Evolutionary conservation across 1,140 invertebrate species (phyloP).

Genomic region (Diprion similis): DNA sequence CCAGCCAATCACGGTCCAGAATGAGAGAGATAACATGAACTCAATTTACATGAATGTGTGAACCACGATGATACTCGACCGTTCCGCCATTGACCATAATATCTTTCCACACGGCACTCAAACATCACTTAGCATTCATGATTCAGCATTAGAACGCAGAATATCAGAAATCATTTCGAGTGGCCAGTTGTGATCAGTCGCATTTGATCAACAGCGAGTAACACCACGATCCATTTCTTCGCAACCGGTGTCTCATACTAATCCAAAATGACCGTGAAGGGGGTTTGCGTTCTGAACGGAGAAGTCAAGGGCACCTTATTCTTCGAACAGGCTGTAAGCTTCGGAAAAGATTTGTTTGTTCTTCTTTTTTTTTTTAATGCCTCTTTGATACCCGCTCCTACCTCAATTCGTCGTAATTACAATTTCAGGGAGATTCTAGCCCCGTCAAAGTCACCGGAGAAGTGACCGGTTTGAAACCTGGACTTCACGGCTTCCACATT

Average conservation of each 20-base stretch:
- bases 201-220: neutral
- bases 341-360: conserved; percentile 14
- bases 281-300: conserved; percentile 85
- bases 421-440: conserved; percentile 55
- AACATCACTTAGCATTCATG: neutral
- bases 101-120: neutral
- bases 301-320: conserved; percentile 82
- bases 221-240: neutral
- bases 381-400: conserved; percentile 9
- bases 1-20: no score
- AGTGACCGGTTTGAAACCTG: conserved; percentile 72
- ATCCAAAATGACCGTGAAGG: conserved; percentile 66
- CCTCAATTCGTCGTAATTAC: conserved; percentile 9
- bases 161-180: neutral
- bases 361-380: conserved; percentile 12
- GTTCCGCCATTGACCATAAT: no score
- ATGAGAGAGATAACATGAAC: no score
- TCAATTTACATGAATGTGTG: no score
- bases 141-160: neutral
- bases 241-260: neutral
- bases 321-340: conserved; percentile 78
- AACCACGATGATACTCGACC: neutral
- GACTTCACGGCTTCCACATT: conserved; percentile 93
- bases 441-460: conserved; percentile 76
- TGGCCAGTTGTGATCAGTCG: neutral